These are phyloP conservation scores for Mallotus villosus DNA, from an alignment of 2,797 vertebrate genomes.

Conservation along the genomic window DNA sequence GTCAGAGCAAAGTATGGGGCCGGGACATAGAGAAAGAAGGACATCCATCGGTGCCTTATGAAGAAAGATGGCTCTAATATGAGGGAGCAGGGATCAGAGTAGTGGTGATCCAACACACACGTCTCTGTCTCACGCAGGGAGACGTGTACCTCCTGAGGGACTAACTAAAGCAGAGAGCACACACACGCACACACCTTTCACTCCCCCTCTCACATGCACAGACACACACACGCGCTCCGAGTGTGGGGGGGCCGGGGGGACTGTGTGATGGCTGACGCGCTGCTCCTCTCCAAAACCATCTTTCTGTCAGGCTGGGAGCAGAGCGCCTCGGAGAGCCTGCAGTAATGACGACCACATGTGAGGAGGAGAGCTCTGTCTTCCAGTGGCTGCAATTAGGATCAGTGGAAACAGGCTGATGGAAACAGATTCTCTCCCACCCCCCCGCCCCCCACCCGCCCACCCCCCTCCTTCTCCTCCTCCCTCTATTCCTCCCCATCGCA, in stretches of 20 bases:
- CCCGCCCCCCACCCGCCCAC: conserved; percentile 48
- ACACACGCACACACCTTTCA: conserved; percentile 11
- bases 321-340: conserved; percentile 41
- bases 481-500: conserved; percentile 52
- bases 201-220: conserved; percentile 21
- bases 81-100: too few relatives aligned
- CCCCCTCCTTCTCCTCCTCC: conserved; percentile 46
- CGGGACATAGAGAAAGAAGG: too few relatives aligned
- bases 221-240: conserved; percentile 6
- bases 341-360: conserved; percentile 78
- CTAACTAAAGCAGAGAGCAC: not conserved
- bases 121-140: too few relatives aligned
- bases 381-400: conserved; percentile 73
- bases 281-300: conserved; percentile 54
- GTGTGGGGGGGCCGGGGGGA: conserved; percentile 35
- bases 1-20: too few relatives aligned
- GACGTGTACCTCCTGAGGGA: too few relatives aligned
- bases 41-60: too few relatives aligned
- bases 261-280: conserved; percentile 45
- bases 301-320: conserved; percentile 58
- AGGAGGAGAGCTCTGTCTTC: conserved; percentile 68
- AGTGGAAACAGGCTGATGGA: conserved; percentile 72
- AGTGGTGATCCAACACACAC: too few relatives aligned
- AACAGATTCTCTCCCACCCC: conserved; percentile 54
- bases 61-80: too few relatives aligned